Base-by-base conservation (phyloP, 2,113 vertebrate species). In the Bagarius yarrelli region DNA sequence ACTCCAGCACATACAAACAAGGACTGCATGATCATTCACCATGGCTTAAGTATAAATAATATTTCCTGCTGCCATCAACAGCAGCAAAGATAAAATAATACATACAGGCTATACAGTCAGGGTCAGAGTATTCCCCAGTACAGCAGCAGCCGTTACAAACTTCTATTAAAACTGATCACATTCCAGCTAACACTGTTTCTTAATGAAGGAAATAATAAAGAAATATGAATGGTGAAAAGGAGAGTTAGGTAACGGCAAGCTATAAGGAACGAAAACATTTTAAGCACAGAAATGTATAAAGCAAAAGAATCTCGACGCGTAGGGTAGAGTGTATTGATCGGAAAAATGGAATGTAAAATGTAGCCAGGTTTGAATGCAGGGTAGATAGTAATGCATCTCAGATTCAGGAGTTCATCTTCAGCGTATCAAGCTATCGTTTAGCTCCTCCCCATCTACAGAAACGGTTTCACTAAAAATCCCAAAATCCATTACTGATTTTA, bases 401-500 rank as follows among this genome's bases (percentile, higher is more conserved):
- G 8, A 18, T 72, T 55, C 36, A 77, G 52, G 13, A 67, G 74
- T 79, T 70, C 32, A 75, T 71, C 32, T 57, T 57, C 52, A 67
- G 27, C 52, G 55, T 79, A 78, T 59, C 47, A 0, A 23, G 19
- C 27, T n/a, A 23, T 78, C 32, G 0, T 55, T 23, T 9, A 23
- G n/a, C 32, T 74, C 34, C 63, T 47, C 23, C 34, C 73, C 21
- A 79, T 70, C 55, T 57, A 57, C 44, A 52, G 18, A 72, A 30
- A 71, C 12, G 25, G 63, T 40, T 27, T 75, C 3, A 25, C 53
- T 36, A 23, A 83, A 83, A 81, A 78, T 69, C 69, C 74, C 81
- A 52, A 78, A 81, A 75, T 78, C 55, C 79, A 81, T 78, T 78
- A 86, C 75, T 81, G 79, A 83, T 81, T 86, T 83, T 83, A 86